These are phyloP conservation scores for Pantelozetes paolii DNA, from an alignment of 2,888 invertebrate genomes.

Conservation along the genomic window DNA sequence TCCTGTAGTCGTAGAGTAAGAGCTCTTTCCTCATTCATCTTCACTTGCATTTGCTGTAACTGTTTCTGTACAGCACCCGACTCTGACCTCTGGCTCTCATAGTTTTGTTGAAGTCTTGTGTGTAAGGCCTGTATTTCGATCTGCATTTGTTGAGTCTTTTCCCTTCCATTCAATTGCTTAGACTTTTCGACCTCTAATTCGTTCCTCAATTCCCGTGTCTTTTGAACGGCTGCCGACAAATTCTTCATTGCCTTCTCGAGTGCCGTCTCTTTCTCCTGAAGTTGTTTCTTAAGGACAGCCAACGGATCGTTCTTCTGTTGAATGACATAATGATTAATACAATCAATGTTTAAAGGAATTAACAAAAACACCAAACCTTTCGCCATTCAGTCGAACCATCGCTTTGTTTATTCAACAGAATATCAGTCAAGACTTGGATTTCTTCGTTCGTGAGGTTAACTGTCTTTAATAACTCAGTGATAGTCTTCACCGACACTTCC, in stretches of 20 bases:
- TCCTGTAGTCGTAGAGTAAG: not conserved
- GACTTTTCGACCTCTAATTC: slow-evolving; percentile 66
- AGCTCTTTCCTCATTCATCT: not conserved
- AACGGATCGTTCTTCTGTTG: slow-evolving; percentile 70
- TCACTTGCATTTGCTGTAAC: slow-evolving; percentile 6
- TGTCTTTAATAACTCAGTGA: slow-evolving; percentile 70
- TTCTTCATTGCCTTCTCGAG: slow-evolving; percentile 52
- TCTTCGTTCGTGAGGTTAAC: slow-evolving; percentile 78
- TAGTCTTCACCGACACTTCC: slow-evolving; percentile 43
- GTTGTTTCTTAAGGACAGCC: slow-evolving; percentile 70
- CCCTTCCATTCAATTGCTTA: slow-evolving; percentile 53
- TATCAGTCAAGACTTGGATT: slow-evolving; percentile 81
- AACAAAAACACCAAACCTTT: no score
- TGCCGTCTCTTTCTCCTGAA: slow-evolving; percentile 68
- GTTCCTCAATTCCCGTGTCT: slow-evolving; percentile 70
- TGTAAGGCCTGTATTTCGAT: not conserved
- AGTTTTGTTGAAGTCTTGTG: not conserved
- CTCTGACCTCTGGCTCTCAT: slow-evolving; percentile 7
- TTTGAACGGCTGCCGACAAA: slow-evolving; percentile 68
- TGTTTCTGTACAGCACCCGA: not conserved
- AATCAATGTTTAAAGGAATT: slow-evolving; percentile 59
- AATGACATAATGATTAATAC: no score
- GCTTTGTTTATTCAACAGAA: slow-evolving; percentile 80
- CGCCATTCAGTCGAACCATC: slow-evolving; percentile 47
- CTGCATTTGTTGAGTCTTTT: slow-evolving; percentile 15